Evolutionary conservation across 1,140 invertebrate species (phyloP).

Genomic region (Riptortus pedestris): DNA sequence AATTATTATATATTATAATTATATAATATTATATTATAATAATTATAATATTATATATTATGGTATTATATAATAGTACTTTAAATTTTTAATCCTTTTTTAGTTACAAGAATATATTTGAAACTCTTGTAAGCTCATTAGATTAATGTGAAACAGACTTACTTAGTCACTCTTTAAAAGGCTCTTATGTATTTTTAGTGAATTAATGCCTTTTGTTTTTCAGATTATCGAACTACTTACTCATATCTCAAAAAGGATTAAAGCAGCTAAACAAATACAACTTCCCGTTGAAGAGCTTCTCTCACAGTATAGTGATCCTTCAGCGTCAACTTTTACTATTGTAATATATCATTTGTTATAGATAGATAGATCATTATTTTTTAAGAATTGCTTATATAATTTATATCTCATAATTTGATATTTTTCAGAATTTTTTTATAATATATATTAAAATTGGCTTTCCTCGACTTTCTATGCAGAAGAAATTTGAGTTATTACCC

Average conservation of each 20-base stretch:
- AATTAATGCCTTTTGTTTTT: constrained; percentile 26
- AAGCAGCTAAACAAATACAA: constrained; percentile 70
- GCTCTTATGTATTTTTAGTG: too few species aligned
- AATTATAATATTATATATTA: too few species aligned
- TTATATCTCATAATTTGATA: constrained; percentile 23
- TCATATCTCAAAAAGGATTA: constrained; percentile 82
- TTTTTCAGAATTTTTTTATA: constrained; percentile 79
- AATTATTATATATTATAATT: too few species aligned
- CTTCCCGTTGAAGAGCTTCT: constrained; percentile 77
- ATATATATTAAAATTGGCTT: constrained; percentile 89
- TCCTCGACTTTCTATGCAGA: constrained; percentile 60
- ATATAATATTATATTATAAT: too few species aligned
- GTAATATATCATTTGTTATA: constrained; percentile 42
- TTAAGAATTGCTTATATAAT: constrained; percentile 6
- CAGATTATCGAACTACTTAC: constrained; percentile 87
- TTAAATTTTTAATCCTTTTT: too few species aligned
- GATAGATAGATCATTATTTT: background rate
- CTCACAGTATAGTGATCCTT: constrained; percentile 66
- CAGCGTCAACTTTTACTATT: constrained; percentile 68
- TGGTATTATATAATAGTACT: too few species aligned
- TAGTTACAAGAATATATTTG: too few species aligned
- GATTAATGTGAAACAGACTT: too few species aligned
- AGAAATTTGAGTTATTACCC: constrained; percentile 66
- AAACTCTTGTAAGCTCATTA: too few species aligned
- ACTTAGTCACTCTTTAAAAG: too few species aligned